These are phyloP conservation scores for Syrrhaptes paradoxus DNA, from an alignment of 2,113 vertebrate genomes.

Conservation along the genomic window DNA sequence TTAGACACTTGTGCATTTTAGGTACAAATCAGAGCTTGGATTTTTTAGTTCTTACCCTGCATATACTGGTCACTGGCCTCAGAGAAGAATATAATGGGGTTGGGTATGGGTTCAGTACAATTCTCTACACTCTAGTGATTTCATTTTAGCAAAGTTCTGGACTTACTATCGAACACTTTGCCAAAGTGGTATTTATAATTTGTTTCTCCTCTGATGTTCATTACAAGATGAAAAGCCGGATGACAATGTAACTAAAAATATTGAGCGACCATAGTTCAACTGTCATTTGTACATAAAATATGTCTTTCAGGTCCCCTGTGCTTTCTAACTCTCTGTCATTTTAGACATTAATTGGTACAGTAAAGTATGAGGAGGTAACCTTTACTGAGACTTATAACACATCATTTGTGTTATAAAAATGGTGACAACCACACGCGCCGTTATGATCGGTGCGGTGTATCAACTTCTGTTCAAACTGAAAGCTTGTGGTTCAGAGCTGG, in stretches of 20 bases:
- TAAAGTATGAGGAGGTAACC: background rate
- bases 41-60: background rate
- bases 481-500: background rate
- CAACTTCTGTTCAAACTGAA: background rate
- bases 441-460: background rate
- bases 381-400: background rate
- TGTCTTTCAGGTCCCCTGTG: background rate
- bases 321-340: background rate
- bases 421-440: background rate
- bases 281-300: background rate
- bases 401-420: background rate
- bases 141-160: background rate
- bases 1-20: background rate
- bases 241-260: background rate
- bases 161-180: background rate
- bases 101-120: background rate
- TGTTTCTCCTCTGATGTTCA: background rate
- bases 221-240: background rate
- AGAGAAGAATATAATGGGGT: background rate
- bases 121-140: background rate
- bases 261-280: background rate
- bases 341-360: slow-evolving; percentile 32
- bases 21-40: background rate
- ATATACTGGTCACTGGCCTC: fast-evolving
- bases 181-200: background rate